A percentile compares a stretch with the other conserved stretches of the same genome.
phyloP scores from a whole-genome alignment of 2,888 invertebrate genomes.

The Melieria omissa region DNA sequence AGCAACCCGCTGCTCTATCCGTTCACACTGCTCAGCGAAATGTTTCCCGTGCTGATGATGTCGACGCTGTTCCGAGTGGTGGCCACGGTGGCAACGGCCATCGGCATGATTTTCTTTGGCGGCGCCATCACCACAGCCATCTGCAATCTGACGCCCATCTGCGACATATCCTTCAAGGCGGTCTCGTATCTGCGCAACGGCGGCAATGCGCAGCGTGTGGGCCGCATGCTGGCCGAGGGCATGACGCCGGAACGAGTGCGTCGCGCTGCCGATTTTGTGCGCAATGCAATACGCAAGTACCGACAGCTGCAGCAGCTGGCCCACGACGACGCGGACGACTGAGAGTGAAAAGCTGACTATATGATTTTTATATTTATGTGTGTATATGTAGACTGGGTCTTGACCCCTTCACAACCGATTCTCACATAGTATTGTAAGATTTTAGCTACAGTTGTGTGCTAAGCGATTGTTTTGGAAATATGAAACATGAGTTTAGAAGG shows the following conservation, averaged over 20 bases:
- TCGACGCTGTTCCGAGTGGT: slow-evolving; percentile 66
- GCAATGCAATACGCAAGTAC: slow-evolving; percentile 71
- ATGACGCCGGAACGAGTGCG: slow-evolving; percentile 71
- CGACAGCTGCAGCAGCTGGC: slow-evolving; percentile 58
- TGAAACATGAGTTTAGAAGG: too few relatives aligned
- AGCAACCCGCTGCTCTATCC: slow-evolving; percentile 37
- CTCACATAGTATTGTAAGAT: too few relatives aligned
- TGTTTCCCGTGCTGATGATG: slow-evolving; percentile 57
- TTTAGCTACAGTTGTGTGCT: too few relatives aligned
- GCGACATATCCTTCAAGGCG: slow-evolving; percentile 67
- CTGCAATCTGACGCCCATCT: slow-evolving; percentile 71
- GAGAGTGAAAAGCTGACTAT: neutral
- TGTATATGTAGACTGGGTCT: neutral
- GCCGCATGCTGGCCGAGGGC: slow-evolving; percentile 61
- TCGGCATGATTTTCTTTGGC: slow-evolving; percentile 68
- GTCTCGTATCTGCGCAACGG: slow-evolving; percentile 56
- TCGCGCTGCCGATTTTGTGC: slow-evolving; percentile 69
- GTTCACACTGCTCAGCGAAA: slow-evolving; percentile 48
- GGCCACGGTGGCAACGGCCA: slow-evolving; percentile 66
- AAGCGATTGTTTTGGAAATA: too few relatives aligned
- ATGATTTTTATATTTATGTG: slow-evolving; percentile 1
- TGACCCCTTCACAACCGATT: too few relatives aligned
- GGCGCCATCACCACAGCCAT: slow-evolving; percentile 69
- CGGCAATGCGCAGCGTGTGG: slow-evolving; percentile 54
- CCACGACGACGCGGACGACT: slow-evolving; percentile 29